Percentiles rank a stretch among this genome's conserved stretches.
phyloP scores from a whole-genome alignment of 2,113 vertebrate genomes.

The Chaetops frenatus region DNA sequence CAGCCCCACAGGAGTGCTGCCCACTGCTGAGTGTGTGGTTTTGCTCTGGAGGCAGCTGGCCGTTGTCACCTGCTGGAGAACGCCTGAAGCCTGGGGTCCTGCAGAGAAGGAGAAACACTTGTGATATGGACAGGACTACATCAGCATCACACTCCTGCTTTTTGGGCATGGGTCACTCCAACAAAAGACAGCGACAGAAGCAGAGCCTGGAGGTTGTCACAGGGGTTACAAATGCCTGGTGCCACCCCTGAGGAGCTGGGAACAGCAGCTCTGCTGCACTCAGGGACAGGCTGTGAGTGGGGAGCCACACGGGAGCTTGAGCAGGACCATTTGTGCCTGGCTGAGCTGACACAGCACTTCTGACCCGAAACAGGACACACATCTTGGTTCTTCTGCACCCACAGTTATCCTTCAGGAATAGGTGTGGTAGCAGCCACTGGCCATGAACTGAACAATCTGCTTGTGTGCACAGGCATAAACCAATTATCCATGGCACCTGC shows the following conservation, averaged over 20 bases:
- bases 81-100: not conserved
- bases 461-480: not conserved
- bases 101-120: not conserved
- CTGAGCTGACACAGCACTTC: not conserved
- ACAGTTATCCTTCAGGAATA: not conserved
- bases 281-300: rapidly evolving
- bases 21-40: not conserved
- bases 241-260: not conserved
- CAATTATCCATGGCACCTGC: not conserved
- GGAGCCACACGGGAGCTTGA: rapidly evolving
- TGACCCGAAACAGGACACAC: rapidly evolving
- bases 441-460: not conserved
- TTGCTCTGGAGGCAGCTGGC: not conserved
- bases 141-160: not conserved
- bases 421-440: not conserved
- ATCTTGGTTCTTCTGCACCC: not conserved
- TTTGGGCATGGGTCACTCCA: not conserved
- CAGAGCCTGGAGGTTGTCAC: not conserved
- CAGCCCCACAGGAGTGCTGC: not conserved
- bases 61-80: not conserved
- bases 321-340: not conserved
- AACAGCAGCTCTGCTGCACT: not conserved
- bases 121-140: rapidly evolving
- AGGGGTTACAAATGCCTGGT: rapidly evolving
- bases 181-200: not conserved